Base-by-base conservation (phyloP, 2,113 vertebrate species). In the Amazona guildingii region DNA sequence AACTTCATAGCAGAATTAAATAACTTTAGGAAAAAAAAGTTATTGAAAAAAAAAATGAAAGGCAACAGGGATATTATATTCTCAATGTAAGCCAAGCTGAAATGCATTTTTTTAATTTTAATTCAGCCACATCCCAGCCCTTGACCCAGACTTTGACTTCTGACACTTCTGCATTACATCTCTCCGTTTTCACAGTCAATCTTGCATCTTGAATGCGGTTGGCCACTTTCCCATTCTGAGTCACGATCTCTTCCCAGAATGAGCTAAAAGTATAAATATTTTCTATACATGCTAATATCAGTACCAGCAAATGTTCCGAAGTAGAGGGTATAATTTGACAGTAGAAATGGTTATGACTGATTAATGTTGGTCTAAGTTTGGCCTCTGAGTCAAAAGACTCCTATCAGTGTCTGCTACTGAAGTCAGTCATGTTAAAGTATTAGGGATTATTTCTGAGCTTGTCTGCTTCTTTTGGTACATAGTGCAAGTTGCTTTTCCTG, bases 141-240 rank as follows among this genome's bases (percentile, higher is more conserved):
- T 88, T 63, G 70, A 80, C 87, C 19, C 41, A 62, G 41, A 57
- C 64, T 87, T 49, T 84, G 69, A 51, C 83, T 89, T 83, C 62
- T 89, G 83, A 83, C 61, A 55, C 16, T 68, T 20, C 23, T 73
- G 48, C 57, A 23, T 87, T 92, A 13, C 66, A 49, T 87, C 87
- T 92, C 46, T 59, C 57, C 21, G 3, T 85, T 96, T 91, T 54
- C 33, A 8, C 43, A 59, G 59, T 85, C 88, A 70, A 0, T 92
- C 81, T 92, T 73, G 10, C 31, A 54, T 85, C 70, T 63, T 77
- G 85, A 94, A 46, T 57, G 31, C 31, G 23, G 14, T 85, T 93
- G 92, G 87, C 67, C 68, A 6, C n/a, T 76, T 88, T 91, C 92
- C 90, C 59, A 20, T 87, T 93, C 87, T 74, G 91, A 92, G 54